Evolutionary conservation across 1,140 invertebrate species (phyloP).

Genomic region (Drosophila virilis): DNA sequence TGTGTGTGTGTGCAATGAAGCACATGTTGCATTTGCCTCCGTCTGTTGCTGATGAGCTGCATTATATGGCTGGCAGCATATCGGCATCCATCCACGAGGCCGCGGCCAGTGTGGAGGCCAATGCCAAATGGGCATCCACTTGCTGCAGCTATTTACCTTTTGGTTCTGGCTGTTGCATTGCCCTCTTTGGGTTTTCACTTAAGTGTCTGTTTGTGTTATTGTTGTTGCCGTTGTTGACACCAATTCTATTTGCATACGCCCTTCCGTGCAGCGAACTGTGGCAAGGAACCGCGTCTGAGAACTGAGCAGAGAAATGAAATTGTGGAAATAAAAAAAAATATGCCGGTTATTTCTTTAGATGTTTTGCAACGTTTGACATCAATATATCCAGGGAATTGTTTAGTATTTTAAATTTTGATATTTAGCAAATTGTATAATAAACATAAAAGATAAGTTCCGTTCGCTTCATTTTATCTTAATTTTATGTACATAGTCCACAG

Average conservation of each 20-base stretch:
- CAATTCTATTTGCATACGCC: conserved; percentile 46
- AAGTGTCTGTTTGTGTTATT: conserved; percentile 33
- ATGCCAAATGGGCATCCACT: conserved; percentile 68
- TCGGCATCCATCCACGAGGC: conserved; percentile 54
- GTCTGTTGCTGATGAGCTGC: conserved; percentile 75
- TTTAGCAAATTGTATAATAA: too few relatives aligned
- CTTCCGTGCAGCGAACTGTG: conserved; percentile 18
- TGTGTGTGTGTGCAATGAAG: conserved; percentile 44
- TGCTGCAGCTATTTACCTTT: conserved; percentile 79
- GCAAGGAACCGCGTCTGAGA: conserved; percentile 1
- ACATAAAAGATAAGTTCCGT: too few relatives aligned
- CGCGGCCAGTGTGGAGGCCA: conserved; percentile 53
- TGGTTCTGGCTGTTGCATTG: conserved; percentile 57
- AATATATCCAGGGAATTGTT: background rate
- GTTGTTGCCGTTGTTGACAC: conserved; percentile 40
- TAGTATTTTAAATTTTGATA: too few relatives aligned
- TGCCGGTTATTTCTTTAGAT: background rate
- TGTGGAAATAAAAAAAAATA: conserved; percentile 15
- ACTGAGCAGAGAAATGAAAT: conserved; percentile 5
- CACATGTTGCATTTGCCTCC: conserved; percentile 79
- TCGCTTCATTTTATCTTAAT: too few relatives aligned
- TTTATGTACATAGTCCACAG: too few relatives aligned
- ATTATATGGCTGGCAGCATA: conserved; percentile 75
- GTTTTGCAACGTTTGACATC: background rate
- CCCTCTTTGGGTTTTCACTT: conserved; percentile 32